Conservation (phyloP, 2,888 invertebrate species). For the Epinotia brunnichana region DNA sequence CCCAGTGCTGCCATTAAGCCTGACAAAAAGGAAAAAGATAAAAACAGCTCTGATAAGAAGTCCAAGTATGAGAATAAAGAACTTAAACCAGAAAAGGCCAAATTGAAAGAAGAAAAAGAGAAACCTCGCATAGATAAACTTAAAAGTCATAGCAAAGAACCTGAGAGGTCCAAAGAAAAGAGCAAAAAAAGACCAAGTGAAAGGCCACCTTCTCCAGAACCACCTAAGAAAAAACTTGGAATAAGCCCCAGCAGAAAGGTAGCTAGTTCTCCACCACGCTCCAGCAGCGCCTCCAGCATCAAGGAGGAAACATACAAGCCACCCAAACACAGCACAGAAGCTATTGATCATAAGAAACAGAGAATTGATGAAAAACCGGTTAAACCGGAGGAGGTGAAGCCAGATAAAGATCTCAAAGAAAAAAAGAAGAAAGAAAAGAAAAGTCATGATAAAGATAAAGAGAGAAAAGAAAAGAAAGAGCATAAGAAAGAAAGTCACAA, state of each 20-base stretch:
- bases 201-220: constrained; percentile 72
- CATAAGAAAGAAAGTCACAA: constrained; percentile 84
- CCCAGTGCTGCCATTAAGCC: constrained; percentile 65
- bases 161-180: constrained; percentile 83
- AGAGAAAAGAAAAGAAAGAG: constrained; percentile 83
- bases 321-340: constrained; percentile 65
- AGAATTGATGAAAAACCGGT: constrained; percentile 79
- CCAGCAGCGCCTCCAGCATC: constrained; percentile 74
- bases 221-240: constrained; percentile 67
- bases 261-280: constrained; percentile 69
- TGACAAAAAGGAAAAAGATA: constrained; percentile 84
- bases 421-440: constrained; percentile 86
- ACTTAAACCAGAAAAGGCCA: constrained; percentile 73
- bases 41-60: constrained; percentile 76
- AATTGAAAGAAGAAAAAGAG: constrained; percentile 78
- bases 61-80: constrained; percentile 80
- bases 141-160: constrained; percentile 83
- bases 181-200: constrained; percentile 79
- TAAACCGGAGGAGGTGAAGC: constrained; percentile 80
- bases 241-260: constrained; percentile 68
- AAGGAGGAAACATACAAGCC: constrained; percentile 75
- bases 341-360: constrained; percentile 66
- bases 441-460: constrained; percentile 86
- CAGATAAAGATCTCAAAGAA: constrained; percentile 80
- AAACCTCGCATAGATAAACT: constrained; percentile 77